A percentile compares a stretch with the other conserved stretches of the same genome.
These are phyloP conservation scores for Egretta garzetta DNA, from an alignment of 2,113 vertebrate genomes.

Conservation along the genomic window DNA sequence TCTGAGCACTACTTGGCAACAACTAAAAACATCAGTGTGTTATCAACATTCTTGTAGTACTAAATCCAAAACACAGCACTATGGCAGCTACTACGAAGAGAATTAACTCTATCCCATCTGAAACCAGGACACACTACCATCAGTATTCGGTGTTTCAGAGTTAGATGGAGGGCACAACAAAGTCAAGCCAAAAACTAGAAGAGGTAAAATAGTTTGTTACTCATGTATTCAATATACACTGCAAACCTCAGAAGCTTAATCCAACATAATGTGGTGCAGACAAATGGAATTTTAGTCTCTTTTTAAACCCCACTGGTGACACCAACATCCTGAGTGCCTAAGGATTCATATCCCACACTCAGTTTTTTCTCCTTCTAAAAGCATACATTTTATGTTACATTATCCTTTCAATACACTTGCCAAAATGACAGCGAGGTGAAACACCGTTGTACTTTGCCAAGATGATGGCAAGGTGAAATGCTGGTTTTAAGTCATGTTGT, in stretches of 20 bases:
- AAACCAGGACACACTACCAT: background rate
- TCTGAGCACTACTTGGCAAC: no score
- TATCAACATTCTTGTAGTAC: no score
- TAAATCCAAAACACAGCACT: no score
- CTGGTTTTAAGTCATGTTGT: background rate
- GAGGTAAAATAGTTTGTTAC: background rate
- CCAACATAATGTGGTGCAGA: background rate
- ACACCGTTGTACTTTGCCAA: background rate
- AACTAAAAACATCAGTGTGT: no score
- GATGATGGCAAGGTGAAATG: background rate
- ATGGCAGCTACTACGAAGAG: no score
- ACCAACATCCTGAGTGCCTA: background rate
- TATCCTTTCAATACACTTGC: background rate
- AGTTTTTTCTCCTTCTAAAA: background rate
- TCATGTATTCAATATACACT: accelerated
- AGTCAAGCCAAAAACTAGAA: background rate
- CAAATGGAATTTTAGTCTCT: background rate
- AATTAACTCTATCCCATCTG: no score
- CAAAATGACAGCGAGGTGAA: background rate
- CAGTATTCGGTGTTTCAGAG: background rate
- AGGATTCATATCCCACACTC: background rate
- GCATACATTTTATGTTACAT: background rate
- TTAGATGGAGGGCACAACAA: background rate
- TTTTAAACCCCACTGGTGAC: background rate
- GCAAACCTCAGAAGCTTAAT: background rate